Evolutionary conservation across 2,888 invertebrate species (phyloP).

Genomic region (Sycophila texana): DNA sequence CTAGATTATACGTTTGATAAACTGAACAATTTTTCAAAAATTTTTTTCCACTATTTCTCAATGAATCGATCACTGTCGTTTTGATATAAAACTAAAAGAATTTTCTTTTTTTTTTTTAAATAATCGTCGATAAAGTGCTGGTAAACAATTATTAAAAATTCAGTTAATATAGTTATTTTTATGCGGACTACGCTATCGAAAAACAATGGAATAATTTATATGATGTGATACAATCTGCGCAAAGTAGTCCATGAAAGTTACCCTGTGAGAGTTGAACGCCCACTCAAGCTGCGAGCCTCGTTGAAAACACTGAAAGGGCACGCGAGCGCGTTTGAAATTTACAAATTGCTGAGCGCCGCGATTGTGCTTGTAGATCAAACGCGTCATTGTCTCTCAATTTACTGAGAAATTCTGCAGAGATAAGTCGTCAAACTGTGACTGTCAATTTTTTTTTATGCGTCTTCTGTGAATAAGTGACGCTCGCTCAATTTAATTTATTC

Average conservation of each 20-base stretch:
- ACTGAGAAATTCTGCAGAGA: slow-evolving; percentile 23
- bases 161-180: not conserved
- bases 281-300: not conserved
- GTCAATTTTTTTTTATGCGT: too few relatives aligned
- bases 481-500: too few relatives aligned
- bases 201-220: too few relatives aligned
- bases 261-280: not conserved
- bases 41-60: too few relatives aligned
- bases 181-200: too few relatives aligned
- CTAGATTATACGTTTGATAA: slow-evolving; percentile 5
- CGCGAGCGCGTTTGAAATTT: slow-evolving; percentile 32
- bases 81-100: too few relatives aligned
- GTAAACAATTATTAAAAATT: not conserved
- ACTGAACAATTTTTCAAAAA: too few relatives aligned
- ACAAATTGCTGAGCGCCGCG: slow-evolving; percentile 34
- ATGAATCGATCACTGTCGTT: too few relatives aligned
- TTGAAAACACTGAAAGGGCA: slow-evolving; percentile 13
- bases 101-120: too few relatives aligned
- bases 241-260: slow-evolving; percentile 12
- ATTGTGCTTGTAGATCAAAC: slow-evolving; percentile 1
- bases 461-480: not conserved
- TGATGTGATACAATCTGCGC: not conserved
- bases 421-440: not conserved
- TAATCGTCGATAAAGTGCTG: not conserved
- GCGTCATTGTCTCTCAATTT: slow-evolving; percentile 42